phyloP scores from a whole-genome alignment of 2,113 vertebrate species.

The Tupaia tana region DNA sequence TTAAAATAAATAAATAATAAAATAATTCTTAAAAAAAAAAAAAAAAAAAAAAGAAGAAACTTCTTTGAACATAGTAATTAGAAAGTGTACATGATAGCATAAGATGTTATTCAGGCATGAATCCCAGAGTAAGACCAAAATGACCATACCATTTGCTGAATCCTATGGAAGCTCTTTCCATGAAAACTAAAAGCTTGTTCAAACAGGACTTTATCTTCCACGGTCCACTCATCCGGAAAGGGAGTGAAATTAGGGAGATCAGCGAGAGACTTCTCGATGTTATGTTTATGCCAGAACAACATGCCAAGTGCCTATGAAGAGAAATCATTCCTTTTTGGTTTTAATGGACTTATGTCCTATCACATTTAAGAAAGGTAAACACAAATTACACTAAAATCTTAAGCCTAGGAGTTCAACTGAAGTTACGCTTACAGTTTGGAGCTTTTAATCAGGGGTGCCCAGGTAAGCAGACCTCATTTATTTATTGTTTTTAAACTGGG shows the following conservation, averaged over 20 bases:
- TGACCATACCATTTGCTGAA: constrained; percentile 97
- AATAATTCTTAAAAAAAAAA: too few relatives aligned
- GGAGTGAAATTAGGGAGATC: constrained; percentile 99
- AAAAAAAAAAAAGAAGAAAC: background rate
- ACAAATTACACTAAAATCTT: constrained; percentile 61
- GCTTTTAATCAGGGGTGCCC: constrained; percentile 39
- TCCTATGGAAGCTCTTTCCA: constrained; percentile 99
- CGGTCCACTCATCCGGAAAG: constrained; percentile 99
- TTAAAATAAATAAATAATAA: too few relatives aligned
- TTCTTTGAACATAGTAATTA: constrained; percentile 30
- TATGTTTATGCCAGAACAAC: constrained; percentile 99
- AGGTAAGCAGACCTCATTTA: constrained; percentile 44
- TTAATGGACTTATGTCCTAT: constrained; percentile 75
- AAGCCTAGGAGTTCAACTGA: constrained; percentile 58
- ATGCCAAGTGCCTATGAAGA: constrained; percentile 95
- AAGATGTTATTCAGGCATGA: constrained; percentile 41
- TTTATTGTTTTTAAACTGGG: constrained; percentile 32
- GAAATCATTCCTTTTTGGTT: constrained; percentile 81
- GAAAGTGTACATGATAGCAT: background rate
- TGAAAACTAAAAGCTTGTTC: constrained; percentile 99
- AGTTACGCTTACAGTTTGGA: constrained; percentile 49
- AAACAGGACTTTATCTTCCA: constrained; percentile 99
- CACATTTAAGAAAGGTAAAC: constrained; percentile 67
- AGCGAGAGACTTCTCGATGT: constrained; percentile 98
- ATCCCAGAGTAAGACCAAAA: constrained; percentile 20